These are phyloP conservation scores for Scatophagus argus DNA, from an alignment of 2,113 vertebrate species.

Conservation along the genomic window DNA sequence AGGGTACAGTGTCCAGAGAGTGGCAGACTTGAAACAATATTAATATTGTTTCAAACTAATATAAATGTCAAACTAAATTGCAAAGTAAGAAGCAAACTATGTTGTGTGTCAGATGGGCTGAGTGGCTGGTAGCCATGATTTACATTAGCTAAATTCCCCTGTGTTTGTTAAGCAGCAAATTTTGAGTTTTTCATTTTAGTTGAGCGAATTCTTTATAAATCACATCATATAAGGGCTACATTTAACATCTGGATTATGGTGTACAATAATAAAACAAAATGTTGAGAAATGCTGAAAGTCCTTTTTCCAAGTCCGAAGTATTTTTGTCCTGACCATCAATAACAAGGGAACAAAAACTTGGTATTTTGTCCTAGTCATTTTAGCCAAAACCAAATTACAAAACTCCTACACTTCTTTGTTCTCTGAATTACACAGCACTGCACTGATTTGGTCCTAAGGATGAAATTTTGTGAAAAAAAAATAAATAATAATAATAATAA, in stretches of 20 bases:
- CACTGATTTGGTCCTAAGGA: background rate
- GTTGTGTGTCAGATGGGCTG: background rate
- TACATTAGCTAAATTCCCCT: background rate
- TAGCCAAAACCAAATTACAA: background rate
- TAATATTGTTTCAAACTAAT: no score
- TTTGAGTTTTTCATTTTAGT: background rate
- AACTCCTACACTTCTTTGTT: background rate
- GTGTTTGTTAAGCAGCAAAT: background rate
- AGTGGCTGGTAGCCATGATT: background rate
- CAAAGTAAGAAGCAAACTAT: background rate
- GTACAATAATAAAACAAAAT: background rate
- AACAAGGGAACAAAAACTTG: no score
- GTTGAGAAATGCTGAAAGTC: background rate
- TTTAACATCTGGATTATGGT: background rate
- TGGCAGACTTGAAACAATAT: background rate
- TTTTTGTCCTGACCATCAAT: no score
- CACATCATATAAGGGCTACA: background rate
- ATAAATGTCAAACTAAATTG: slow-evolving; percentile 5
- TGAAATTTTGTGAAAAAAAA: background rate
- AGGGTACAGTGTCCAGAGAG: slow-evolving; percentile 8
- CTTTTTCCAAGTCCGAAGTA: background rate
- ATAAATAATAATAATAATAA: no score
- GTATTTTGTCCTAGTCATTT: no score
- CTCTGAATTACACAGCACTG: background rate
- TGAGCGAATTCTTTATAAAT: background rate